Conservation (phyloP, 1,140 invertebrate species). For the Trachelipus rathkii region DNA sequence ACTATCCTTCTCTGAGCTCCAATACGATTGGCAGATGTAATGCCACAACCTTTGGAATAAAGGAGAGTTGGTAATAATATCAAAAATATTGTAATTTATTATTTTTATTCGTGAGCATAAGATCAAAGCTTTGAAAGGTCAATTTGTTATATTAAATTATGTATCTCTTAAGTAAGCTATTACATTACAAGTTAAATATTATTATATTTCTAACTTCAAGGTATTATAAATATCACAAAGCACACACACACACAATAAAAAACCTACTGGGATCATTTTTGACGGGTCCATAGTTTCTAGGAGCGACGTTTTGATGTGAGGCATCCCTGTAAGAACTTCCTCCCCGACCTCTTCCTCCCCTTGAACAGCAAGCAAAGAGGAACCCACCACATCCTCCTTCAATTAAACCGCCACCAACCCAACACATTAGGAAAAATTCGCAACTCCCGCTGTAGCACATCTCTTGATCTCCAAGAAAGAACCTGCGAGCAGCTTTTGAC, state of each 20-base stretch:
- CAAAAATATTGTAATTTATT: background rate
- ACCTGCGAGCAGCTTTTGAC: slow-evolving; percentile 33
- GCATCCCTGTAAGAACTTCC: background rate
- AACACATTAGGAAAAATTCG: slow-evolving; percentile 88
- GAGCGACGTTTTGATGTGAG: slow-evolving; percentile 42
- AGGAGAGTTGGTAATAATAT: background rate
- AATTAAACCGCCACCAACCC: slow-evolving; percentile 81
- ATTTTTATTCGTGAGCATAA: too few species aligned
- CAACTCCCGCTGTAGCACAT: slow-evolving; percentile 69
- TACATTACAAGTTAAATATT: too few species aligned
- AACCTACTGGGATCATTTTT: slow-evolving; percentile 69
- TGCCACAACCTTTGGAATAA: slow-evolving; percentile 69
- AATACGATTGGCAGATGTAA: slow-evolving; percentile 69
- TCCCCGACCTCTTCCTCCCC: slow-evolving; percentile 45
- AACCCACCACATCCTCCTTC: slow-evolving; percentile 76
- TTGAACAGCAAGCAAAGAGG: slow-evolving; percentile 81
- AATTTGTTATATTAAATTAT: too few species aligned
- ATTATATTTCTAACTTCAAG: too few species aligned
- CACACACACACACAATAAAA: too few species aligned
- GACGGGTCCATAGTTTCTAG: slow-evolving; percentile 61
- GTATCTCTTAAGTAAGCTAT: too few species aligned
- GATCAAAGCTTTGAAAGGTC: too few species aligned
- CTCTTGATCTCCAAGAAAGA: slow-evolving; percentile 52
- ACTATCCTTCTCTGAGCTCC: slow-evolving; percentile 84
- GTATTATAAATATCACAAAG: too few species aligned